Percentiles rank a stretch among this genome's conserved stretches.
phyloP scores from a whole-genome alignment of 1,140 invertebrate genomes.

The Xylocopa sonorina region DNA sequence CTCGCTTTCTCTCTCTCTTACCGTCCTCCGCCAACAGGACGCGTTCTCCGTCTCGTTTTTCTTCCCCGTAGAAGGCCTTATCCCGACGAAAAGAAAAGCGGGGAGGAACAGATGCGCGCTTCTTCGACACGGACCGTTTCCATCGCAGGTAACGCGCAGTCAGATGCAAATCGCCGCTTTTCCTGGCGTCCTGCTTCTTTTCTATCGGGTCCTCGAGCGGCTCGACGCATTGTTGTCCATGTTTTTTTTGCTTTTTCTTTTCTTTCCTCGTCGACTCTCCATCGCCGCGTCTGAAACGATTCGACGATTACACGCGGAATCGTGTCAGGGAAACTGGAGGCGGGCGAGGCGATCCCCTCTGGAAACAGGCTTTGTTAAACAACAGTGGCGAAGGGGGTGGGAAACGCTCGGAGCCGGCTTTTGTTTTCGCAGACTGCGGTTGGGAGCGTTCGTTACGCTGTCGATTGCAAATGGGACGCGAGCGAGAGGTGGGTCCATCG shows the following conservation, averaged over 20 bases:
- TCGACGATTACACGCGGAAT: neutral
- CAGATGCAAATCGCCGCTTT: constrained; percentile 67
- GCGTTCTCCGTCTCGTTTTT: constrained; percentile 42
- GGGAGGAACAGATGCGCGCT: constrained; percentile 67
- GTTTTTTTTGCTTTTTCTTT: too few species aligned
- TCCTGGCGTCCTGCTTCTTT: constrained; percentile 26
- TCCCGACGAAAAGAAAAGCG: constrained; percentile 61
- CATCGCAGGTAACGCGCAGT: constrained; percentile 56
- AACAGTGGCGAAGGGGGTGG: too few species aligned
- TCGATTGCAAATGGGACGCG: neutral
- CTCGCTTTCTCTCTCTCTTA: constrained; percentile 22
- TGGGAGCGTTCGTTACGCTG: neutral
- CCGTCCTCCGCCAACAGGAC: constrained; percentile 5
- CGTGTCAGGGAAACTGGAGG: constrained; percentile 21
- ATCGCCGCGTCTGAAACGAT: neutral
- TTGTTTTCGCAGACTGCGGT: constrained; percentile 19
- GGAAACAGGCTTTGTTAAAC: constrained; percentile 20
- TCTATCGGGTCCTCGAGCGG: constrained; percentile 30
- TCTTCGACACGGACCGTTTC: constrained; percentile 36
- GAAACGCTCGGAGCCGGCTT: neutral
- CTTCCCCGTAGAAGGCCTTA: constrained; percentile 42
- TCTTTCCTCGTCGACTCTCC: constrained; percentile 12
- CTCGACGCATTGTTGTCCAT: constrained; percentile 33
- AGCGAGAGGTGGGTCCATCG: neutral
- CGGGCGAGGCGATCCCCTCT: constrained; percentile 7